Evolutionary conservation across 1,140 invertebrate species (phyloP).

Genomic region (Nilaparvata lugens): DNA sequence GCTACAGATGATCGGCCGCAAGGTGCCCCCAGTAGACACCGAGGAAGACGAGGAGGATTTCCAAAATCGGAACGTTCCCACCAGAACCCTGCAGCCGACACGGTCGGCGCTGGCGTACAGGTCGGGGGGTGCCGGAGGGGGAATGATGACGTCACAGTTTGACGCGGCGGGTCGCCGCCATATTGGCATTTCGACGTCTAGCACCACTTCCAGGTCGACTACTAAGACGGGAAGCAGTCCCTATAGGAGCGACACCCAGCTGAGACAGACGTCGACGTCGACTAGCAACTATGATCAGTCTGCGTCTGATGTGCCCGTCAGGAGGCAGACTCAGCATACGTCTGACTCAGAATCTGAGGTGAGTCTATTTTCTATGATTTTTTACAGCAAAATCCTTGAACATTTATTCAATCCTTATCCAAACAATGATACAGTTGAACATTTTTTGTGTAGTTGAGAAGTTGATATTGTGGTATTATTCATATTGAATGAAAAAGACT

Average conservation of each 20-base stretch:
- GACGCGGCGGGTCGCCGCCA: slow-evolving; percentile 55
- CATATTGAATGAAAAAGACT: no score
- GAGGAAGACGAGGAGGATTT: slow-evolving; percentile 12
- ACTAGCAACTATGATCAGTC: slow-evolving; percentile 58
- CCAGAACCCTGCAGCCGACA: background rate
- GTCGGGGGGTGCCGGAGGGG: slow-evolving; percentile 40
- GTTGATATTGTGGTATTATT: no score
- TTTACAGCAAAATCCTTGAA: no score
- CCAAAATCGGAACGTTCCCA: background rate
- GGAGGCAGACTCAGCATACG: slow-evolving; percentile 30
- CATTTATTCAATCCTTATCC: no score
- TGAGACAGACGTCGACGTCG: slow-evolving; percentile 69
- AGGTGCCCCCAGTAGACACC: slow-evolving; percentile 69
- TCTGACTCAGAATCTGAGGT: slow-evolving; percentile 31
- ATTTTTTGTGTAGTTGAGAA: no score
- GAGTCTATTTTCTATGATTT: no score
- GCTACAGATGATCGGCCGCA: slow-evolving; percentile 69
- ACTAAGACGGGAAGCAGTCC: slow-evolving; percentile 90
- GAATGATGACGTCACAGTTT: slow-evolving; percentile 37
- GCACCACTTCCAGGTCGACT: slow-evolving; percentile 86
- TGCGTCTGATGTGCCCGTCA: slow-evolving; percentile 60
- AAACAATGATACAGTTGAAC: no score
- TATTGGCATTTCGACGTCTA: slow-evolving; percentile 90
- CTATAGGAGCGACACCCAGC: slow-evolving; percentile 71
- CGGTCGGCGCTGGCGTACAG: slow-evolving; percentile 75